Evolutionary conservation across 2,888 invertebrate genomes (phyloP).

Genomic region (Tipula confusa): DNA sequence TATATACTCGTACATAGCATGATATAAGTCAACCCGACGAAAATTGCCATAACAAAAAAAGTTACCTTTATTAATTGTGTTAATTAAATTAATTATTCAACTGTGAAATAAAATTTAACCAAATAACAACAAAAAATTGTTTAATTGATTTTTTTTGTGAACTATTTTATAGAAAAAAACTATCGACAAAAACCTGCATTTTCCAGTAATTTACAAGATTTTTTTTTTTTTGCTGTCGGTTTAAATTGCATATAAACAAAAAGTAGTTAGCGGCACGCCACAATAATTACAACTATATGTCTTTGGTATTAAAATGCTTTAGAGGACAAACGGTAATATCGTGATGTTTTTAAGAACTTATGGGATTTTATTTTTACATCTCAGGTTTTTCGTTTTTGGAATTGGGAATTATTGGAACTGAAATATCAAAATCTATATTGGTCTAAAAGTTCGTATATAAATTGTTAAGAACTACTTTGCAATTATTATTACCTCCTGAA

Average conservation of each 20-base stretch:
- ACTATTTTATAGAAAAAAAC: background rate
- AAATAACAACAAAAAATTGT: background rate
- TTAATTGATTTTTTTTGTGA: background rate
- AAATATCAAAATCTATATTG: too few species aligned
- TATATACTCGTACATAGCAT: background rate
- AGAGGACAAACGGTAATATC: background rate
- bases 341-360: background rate
- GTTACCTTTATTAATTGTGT: constrained; percentile 9
- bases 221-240: background rate
- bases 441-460: too few species aligned
- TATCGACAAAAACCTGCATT: background rate
- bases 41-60: background rate
- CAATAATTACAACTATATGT: background rate
- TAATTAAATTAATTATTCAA: constrained; percentile 12
- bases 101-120: background rate
- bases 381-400: too few species aligned
- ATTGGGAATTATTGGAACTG: too few species aligned
- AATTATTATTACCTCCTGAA: too few species aligned
- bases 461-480: too few species aligned
- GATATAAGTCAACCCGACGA: background rate
- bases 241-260: background rate
- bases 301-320: background rate
- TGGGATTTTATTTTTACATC: too few species aligned
- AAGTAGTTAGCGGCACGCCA: background rate
- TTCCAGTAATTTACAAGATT: background rate